Conservation (phyloP, 2,113 vertebrate species). For the Strigops habroptila region DNA sequence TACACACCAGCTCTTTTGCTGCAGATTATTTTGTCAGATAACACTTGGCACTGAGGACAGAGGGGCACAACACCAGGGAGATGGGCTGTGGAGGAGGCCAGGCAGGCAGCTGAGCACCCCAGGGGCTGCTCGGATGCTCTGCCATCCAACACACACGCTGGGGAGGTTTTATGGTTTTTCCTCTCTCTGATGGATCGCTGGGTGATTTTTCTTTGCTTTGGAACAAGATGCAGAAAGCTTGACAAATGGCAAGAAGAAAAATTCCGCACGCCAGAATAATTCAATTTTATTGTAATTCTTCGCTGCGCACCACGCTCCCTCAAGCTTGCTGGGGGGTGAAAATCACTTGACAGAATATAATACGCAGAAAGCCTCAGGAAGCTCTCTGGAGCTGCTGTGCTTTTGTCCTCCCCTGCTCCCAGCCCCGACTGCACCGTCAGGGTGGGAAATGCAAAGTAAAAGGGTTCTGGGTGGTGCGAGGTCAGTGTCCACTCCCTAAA, state of each 20-base stretch:
- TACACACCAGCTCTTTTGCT: neutral
- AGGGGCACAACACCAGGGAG: neutral
- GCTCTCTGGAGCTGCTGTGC: neutral
- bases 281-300: constrained; percentile 40
- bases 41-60: neutral
- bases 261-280: neutral
- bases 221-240: constrained; percentile 15
- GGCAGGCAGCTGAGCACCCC: neutral
- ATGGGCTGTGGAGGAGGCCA: neutral
- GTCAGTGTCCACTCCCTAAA: neutral
- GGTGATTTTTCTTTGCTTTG: neutral
- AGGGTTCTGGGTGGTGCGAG: neutral
- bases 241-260: neutral
- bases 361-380: neutral
- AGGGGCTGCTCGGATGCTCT: neutral
- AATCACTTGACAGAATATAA: neutral
- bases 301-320: neutral
- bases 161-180: neutral
- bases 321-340: neutral
- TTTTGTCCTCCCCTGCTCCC: neutral
- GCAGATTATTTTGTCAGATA: neutral
- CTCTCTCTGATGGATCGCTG: neutral
- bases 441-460: neutral
- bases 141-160: neutral
- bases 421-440: rapidly evolving